Percentiles rank a stretch among this genome's conserved stretches.
These are phyloP conservation scores for Gasteruption jaculator DNA, from an alignment of 2,888 invertebrate genomes.

Conservation along the genomic window DNA sequence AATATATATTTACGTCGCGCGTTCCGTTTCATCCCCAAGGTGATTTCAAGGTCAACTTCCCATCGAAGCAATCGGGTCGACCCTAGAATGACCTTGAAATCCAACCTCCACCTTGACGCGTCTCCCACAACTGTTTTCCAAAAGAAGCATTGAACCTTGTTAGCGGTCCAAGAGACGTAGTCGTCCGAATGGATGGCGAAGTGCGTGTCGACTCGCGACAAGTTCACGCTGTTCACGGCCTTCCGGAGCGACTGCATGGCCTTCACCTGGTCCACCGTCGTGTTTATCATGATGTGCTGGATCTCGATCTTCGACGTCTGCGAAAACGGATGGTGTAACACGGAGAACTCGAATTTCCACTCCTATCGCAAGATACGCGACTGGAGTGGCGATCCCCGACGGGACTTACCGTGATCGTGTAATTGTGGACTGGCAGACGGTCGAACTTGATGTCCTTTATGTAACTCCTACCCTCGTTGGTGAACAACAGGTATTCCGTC, in stretches of 20 bases:
- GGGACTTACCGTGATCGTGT: constrained; percentile 46
- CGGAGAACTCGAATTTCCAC: too few relatives aligned
- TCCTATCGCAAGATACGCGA: too few relatives aligned
- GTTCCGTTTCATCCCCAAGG: too few relatives aligned
- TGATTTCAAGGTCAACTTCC: too few relatives aligned
- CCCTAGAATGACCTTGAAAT: too few relatives aligned
- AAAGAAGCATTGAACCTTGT: constrained; percentile 32
- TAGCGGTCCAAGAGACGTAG: constrained; percentile 47
- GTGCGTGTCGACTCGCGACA: constrained; percentile 33
- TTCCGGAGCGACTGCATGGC: constrained; percentile 45
- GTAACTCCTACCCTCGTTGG: constrained; percentile 42
- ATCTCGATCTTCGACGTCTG: constrained; percentile 46
- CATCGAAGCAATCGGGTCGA: too few relatives aligned
- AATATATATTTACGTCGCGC: too few relatives aligned
- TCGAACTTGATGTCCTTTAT: constrained; percentile 47
- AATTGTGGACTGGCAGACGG: constrained; percentile 39
- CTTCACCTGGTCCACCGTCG: constrained; percentile 38
- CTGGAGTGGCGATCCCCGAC: too few relatives aligned
- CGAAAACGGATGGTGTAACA: constrained; percentile 12
- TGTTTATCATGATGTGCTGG: constrained; percentile 43
- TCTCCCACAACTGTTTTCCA: too few relatives aligned
- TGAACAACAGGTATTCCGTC: constrained; percentile 44
- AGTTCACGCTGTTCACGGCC: constrained; percentile 33
- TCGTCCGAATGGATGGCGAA: constrained; percentile 42
- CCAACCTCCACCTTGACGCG: too few relatives aligned